Evolutionary conservation across 2,113 vertebrate species (phyloP), one percentile per base, ranked within the genome.

Genomic region (Carettochelys insculpta): DNA sequence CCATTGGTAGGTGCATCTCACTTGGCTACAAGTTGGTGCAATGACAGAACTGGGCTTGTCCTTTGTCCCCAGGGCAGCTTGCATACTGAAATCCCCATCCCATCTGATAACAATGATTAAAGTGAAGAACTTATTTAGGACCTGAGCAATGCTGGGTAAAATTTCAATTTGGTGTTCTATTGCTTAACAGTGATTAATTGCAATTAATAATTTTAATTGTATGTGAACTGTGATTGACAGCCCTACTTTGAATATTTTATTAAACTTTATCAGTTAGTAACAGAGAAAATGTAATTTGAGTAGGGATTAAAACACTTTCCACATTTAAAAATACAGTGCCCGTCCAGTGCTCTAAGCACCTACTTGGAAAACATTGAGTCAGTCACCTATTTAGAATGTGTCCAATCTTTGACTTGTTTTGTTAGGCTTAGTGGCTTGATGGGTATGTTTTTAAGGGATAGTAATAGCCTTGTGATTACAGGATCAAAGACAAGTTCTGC

Each of bases 271-370:
- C 77, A 85, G 7, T 45, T 93, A 90, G 78, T 77, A 34, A 47
- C 80, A 87, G 71, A 87, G 89, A 65, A 65, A 68, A 45, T 27
- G 5, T 75, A 45, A 27, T 43, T 43, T 71, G 6, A 78, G 31
- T 90, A 94, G 76, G 31, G 71, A 89, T 92, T 82, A 90, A 81
- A 68, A 91, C 41, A 54, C 51, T 95, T 61, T 93, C 80, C 88
- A 94, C 45, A 29, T 3, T 76, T 89, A 88, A 83, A 80, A 77
- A 88, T 90, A 50, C 93, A 78, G 43, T 92, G 85, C 88, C 83
- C 61, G 65, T 90, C 6, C 1, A 31, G 53, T 91, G n/a, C 88
- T 94, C 53, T 73, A 38, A 45, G 25, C 6, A 43, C 24, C 41
- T 73, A 27, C 3, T 14, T 25, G 22, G 71, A 73, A 73, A 43